These are phyloP conservation scores for Acanthurus tractus DNA, from an alignment of 2,797 vertebrate genomes.

Conservation along the genomic window DNA sequence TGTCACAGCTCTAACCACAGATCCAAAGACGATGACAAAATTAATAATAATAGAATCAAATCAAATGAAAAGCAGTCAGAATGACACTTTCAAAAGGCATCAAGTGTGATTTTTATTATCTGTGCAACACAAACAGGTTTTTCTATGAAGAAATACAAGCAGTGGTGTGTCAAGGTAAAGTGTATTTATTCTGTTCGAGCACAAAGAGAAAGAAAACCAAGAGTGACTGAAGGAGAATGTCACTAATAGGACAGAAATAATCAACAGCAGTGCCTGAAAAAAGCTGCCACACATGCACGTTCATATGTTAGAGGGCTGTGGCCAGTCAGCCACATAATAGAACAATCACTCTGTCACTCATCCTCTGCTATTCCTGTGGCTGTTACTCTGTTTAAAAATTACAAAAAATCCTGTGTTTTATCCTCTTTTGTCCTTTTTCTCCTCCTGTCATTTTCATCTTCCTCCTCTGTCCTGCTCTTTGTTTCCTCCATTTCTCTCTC, in stretches of 20 bases:
- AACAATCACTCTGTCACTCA: conserved; percentile 87
- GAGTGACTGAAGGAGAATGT: conserved; percentile 57
- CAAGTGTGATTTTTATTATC: conserved; percentile 22
- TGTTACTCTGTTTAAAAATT: conserved; percentile 72
- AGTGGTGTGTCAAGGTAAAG: conserved; percentile 47
- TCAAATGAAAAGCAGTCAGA: conserved; percentile 22
- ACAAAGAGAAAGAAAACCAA: conserved; percentile 19
- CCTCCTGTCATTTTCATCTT: conserved; percentile 68
- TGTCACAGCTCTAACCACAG: not conserved
- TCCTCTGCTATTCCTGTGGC: conserved; percentile 67
- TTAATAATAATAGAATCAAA: conserved; percentile 34
- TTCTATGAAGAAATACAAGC: conserved; percentile 40
- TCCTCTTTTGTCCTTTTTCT: conserved; percentile 69
- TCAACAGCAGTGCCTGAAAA: conserved; percentile 63
- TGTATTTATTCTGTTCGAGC: conserved; percentile 43
- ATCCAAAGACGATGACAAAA: conserved; percentile 16
- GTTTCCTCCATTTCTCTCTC: conserved; percentile 72
- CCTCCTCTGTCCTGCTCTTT: conserved; percentile 61
- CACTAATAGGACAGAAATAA: conserved; percentile 77
- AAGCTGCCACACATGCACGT: conserved; percentile 77
- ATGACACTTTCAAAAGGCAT: conserved; percentile 33
- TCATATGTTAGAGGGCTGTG: conserved; percentile 86
- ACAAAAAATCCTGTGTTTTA: conserved; percentile 54
- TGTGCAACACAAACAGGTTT: conserved; percentile 34
- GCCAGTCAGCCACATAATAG: conserved; percentile 89